Evolutionary conservation across 2,888 invertebrate genomes (phyloP), one percentile per base, ranked within the genome.

Genomic region (Leptinotarsa tumamoca): DNA sequence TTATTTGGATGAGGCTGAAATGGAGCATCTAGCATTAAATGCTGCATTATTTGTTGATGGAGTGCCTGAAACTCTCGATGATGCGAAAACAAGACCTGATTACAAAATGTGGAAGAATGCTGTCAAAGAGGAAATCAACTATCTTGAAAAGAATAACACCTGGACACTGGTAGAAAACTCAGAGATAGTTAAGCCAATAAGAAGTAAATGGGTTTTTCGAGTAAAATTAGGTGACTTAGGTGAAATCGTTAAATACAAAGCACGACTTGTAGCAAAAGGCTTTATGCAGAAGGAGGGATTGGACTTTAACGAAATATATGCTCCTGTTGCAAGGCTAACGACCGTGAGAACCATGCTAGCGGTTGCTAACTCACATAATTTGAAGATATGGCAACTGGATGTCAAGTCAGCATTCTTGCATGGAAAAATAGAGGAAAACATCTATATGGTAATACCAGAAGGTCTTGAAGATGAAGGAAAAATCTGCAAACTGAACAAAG

Each of bases 351-450:
- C 74, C 27, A 33, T 75, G n/a, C 50, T 78, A 69, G 67, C 72
- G 27, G 67, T 63, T 52, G 51, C 51, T 52, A 5, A 52, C 17
- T 52, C 17, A 52, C 17, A 52, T 52, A 52, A 52, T 17, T 17
- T 49, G 66, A 14, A 52, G 51, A 56, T 52, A 52, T 17, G 17
- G 51, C 14, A 52, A 66, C 54, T 78, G 27, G 84, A 86, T 76
- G 84, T 85, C 15, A 83, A 82, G 75, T 82, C 80, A 75, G 84
- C 84, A 1, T 86, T 85, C 77, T 75, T 85, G 15, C 81, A 85
- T 76, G 83, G 85, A 17, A 69, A 61, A 27, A 69, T 74, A 52
- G n/a, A 69, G 54, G 70, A 73, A 61, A 68, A 61, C 33, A 51
- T 73, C 21, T 86, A 81, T 71, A 85, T 85, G 80, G 33, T 71